Conservation (phyloP, 2,113 vertebrate species). For the Epinephelus moara region DNA sequence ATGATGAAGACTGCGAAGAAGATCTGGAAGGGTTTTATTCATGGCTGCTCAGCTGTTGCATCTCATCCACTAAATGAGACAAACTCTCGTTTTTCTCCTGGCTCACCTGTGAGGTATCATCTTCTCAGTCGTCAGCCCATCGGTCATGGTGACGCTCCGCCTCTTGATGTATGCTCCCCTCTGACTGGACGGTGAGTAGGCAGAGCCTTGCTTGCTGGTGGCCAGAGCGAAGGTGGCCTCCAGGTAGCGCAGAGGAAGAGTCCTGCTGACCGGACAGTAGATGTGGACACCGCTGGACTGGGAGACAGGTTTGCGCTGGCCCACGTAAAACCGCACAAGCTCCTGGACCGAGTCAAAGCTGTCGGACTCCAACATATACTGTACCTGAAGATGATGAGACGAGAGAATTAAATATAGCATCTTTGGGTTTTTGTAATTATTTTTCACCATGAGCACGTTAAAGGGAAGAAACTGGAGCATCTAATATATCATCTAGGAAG, state of each 20-base stretch:
- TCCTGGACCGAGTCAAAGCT: slow-evolving; percentile 94
- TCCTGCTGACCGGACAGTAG: slow-evolving; percentile 96
- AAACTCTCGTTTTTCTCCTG: too few species aligned
- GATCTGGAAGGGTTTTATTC: neutral
- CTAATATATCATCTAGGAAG: neutral
- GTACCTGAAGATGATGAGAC: slow-evolving; percentile 79
- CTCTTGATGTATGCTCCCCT: slow-evolving; percentile 96
- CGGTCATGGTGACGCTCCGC: slow-evolving; percentile 96
- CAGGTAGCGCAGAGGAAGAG: slow-evolving; percentile 95
- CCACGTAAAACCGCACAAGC: slow-evolving; percentile 92
- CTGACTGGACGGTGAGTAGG: slow-evolving; percentile 89
- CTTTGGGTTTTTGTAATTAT: neutral
- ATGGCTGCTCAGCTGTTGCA: neutral
- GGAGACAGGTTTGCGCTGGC: slow-evolving; percentile 91
- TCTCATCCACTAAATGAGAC: neutral
- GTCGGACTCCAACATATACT: slow-evolving; percentile 94
- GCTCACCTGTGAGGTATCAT: slow-evolving; percentile 94
- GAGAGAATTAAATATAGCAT: neutral
- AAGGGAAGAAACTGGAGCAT: neutral
- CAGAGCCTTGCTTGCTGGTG: slow-evolving; percentile 86
- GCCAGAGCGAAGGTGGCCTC: slow-evolving; percentile 95
- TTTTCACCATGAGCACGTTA: neutral
- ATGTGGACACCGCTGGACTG: slow-evolving; percentile 92
- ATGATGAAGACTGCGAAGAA: slow-evolving; percentile 7
- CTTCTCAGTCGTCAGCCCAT: slow-evolving; percentile 94